Base-by-base conservation (phyloP, 1,140 invertebrate genomes). In the Drosophila mauritiana region DNA sequence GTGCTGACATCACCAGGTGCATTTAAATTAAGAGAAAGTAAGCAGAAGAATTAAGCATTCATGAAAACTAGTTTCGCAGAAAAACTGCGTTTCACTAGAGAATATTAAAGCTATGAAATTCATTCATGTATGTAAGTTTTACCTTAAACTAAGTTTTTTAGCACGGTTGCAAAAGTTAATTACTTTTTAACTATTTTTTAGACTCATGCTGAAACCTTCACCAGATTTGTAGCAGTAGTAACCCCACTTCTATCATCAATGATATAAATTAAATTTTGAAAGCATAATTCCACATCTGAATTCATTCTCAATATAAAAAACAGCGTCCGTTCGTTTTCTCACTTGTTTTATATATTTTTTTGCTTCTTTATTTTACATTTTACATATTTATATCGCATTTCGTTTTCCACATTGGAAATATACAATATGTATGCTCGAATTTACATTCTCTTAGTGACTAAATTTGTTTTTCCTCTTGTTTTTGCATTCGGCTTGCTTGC, bases 311-410 rank as follows among this genome's bases (percentile, higher is more conserved):
- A 8, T 34, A 15, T n/a, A 6, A 73, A 11, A 11, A 56, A 17
- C 31, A 25, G 6, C 11, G 4, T 27, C 36, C 4, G 10, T 45
- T 76, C 22, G 49, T 45, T 61, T 77, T 77, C 49, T 69, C 64
- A 69, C 48, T 80, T 77, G 73, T 88, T 86, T 86, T 86, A 78
- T 86, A 86, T 86, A 86, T 86, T 86, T 88, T 86, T 86, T 86
- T 86, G 83, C 82, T 88, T 86, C 84, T 86, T 86, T 86, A 86
- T 88, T 86, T 86, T 86, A 86, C 83, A 88, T 79, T 86, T 86
- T 86, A 88, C 82, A 86, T 88, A 88, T 73, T 83, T 88, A 88
- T 76, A 83, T 88, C 83, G 76, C 82, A 77, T 77, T 77, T 69
- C 73, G 59, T 54, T 69, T 77, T 77, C 52, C 73, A 73, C 58